Evolutionary conservation across 2,797 vertebrate genomes (phyloP).

Genomic region (Xiphorhynchus erythropygius): DNA sequence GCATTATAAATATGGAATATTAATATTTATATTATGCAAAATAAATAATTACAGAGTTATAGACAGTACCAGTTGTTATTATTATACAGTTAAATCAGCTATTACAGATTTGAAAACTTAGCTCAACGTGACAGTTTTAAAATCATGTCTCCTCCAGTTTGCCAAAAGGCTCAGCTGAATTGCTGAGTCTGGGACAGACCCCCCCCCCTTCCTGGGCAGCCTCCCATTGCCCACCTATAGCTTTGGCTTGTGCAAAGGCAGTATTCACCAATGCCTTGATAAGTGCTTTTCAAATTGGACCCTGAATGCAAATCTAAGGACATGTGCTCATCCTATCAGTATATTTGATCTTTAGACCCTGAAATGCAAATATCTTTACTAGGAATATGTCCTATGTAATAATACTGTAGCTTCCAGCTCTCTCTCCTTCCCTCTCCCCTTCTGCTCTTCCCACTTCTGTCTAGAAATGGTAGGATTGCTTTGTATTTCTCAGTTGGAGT

Average conservation of each 20-base stretch:
- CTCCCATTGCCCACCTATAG: not conserved
- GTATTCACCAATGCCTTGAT: not conserved
- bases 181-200: not conserved
- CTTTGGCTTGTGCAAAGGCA: not conserved
- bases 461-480: not conserved
- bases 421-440: not conserved
- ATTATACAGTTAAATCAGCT: not conserved
- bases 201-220: not conserved
- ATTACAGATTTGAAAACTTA: not conserved
- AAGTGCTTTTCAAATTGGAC: not conserved
- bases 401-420: not conserved
- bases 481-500: not conserved
- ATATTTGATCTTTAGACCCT: not conserved
- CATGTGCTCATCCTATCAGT: not conserved
- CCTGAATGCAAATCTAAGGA: not conserved
- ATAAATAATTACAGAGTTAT: not conserved
- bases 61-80: not conserved
- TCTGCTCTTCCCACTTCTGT: not conserved
- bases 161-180: not conserved
- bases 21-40: not conserved
- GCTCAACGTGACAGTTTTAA: not conserved
- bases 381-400: not conserved
- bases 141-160: not conserved
- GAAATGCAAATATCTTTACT: not conserved
- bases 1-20: too few relatives aligned